Base-by-base conservation (phyloP, 2,113 vertebrate genomes). In the Coreoperca whiteheadi region DNA sequence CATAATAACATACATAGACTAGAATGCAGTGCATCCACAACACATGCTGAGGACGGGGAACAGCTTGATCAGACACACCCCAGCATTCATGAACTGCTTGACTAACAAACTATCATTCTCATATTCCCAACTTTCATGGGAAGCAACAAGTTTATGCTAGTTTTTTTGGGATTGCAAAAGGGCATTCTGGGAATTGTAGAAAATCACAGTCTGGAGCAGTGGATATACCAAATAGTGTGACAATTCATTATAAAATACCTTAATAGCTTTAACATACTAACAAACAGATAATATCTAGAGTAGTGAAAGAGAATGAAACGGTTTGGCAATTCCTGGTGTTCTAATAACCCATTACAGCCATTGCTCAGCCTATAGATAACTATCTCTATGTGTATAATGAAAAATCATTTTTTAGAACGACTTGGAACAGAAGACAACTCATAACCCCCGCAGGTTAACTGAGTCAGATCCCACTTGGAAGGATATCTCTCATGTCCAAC, bases 21-120 rank as follows among this genome's bases (percentile, higher is more conserved):
- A 90, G 59, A 87, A 92, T 84, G 87, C 69, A 79, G 48, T 74
- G 73, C 77, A 88, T 85, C 86, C 32, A 66, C 63, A 78, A 53
- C 87, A 88, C 86, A 76, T 85, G 84, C 50, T 72, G 6, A 68
- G 68, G 32, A 69, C 4, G 21, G 57, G 66, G n/a, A 81, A n/a
- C 59, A 72, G 73, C 68, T 80, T 74, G 21, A 57, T 77, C 39
- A 63, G 74, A 77, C 87, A 82, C 87, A 90, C 76, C 89, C 84
- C 18, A 18, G 30, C 39, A n/a, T 74, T 85, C 86, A 57, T 73
- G 41, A 83, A 74, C 71, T 30, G 46, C 72, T 50, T 56, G n/a
- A 51, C 43, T 25, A 65, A 69, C 41, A 30, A 61, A 32, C 25
- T 54, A 15, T 46, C 12, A 57, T 63, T 71, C 70, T 81, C 73